Percentiles rank a stretch among this genome's conserved stretches.
These are phyloP conservation scores for Saccopteryx leptura DNA, from an alignment of 2,113 vertebrate genomes.

Conservation along the genomic window DNA sequence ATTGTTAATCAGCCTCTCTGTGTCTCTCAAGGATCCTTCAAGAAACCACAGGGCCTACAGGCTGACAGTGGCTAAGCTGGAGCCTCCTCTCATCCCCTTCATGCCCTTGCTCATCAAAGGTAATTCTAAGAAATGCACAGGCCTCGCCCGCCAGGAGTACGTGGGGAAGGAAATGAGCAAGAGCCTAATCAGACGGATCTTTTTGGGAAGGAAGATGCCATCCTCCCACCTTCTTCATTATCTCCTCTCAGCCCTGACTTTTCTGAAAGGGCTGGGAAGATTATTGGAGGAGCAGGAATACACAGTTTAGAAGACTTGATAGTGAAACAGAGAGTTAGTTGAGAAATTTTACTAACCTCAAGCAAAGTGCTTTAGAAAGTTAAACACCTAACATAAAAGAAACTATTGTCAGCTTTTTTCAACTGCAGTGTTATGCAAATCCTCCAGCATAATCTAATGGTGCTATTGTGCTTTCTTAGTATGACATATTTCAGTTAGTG, in stretches of 20 bases:
- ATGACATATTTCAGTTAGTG: slow-evolving; percentile 80
- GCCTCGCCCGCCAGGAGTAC: slow-evolving; percentile 55
- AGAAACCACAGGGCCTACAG: slow-evolving; percentile 98
- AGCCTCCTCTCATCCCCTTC: slow-evolving; percentile 98
- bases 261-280: slow-evolving; percentile 53
- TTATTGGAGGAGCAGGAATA: not conserved
- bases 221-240: not conserved
- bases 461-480: slow-evolving; percentile 80
- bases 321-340: slow-evolving; percentile 65
- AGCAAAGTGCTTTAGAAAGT: slow-evolving; percentile 83
- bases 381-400: slow-evolving; percentile 79
- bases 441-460: slow-evolving; percentile 76
- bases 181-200: slow-evolving; percentile 61
- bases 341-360: slow-evolving; percentile 84
- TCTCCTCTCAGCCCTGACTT: not conserved
- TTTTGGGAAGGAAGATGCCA: slow-evolving; percentile 39
- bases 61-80: slow-evolving; percentile 96
- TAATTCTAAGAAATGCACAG: slow-evolving; percentile 85
- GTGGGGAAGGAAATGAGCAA: slow-evolving; percentile 53
- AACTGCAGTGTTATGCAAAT: slow-evolving; percentile 81
- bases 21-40: slow-evolving; percentile 95
- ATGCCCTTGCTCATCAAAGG: slow-evolving; percentile 99
- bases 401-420: slow-evolving; percentile 74
- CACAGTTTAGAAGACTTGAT: slow-evolving; percentile 65
- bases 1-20: slow-evolving; percentile 62